Conservation (phyloP, 1,140 invertebrate species). For the Drosophila melanogaster region DNA sequence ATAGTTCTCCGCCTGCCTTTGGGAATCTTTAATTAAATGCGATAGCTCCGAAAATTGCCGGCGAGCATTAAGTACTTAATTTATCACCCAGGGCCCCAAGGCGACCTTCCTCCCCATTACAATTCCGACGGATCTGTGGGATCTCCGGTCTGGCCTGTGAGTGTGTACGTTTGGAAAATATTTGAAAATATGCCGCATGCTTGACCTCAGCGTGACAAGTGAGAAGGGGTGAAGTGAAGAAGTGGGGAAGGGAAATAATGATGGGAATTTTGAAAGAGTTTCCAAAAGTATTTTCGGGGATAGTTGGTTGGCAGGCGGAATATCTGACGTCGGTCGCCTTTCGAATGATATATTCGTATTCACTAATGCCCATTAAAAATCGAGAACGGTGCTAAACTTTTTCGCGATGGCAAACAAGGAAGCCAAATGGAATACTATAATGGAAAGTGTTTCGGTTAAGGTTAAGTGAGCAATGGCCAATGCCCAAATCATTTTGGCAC, state of each 20-base stretch:
- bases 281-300: constrained; percentile 33
- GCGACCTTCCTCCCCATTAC: constrained; percentile 55
- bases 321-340: constrained; percentile 15
- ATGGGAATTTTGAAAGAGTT: constrained; percentile 53
- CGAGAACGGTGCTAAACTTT: constrained; percentile 33
- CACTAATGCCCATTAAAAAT: constrained; percentile 66
- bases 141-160: constrained; percentile 2
- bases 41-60: constrained; percentile 30
- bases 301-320: constrained; percentile 1
- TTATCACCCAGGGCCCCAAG: constrained; percentile 56
- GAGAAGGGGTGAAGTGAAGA: not conserved
- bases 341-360: constrained; percentile 36
- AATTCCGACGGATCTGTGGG: constrained; percentile 10
- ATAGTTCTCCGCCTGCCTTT: constrained; percentile 10
- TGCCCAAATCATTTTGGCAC: constrained; percentile 50
- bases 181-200: constrained; percentile 50
- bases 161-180: constrained; percentile 44
- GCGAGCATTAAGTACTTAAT: constrained; percentile 69
- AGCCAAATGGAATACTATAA: constrained; percentile 11
- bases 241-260: not conserved
- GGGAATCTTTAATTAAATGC: constrained; percentile 69
- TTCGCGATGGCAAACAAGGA: constrained; percentile 34
- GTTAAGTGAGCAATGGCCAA: constrained; percentile 44
- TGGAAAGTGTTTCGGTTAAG: constrained; percentile 53
- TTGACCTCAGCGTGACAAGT: constrained; percentile 45